Evolutionary conservation across 2,113 vertebrate genomes (phyloP).

Genomic region (Silurus meridionalis): DNA sequence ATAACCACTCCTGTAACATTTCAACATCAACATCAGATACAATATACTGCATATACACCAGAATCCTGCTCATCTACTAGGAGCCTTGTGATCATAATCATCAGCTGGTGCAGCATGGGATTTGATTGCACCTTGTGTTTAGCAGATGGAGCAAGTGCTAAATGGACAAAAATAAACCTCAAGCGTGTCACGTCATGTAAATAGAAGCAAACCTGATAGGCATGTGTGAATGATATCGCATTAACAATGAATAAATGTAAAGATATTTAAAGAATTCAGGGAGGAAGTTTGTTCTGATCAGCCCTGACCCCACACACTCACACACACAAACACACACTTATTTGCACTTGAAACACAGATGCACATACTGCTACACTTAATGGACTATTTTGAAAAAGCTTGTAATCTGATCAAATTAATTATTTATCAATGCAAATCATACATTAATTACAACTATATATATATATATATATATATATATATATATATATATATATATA

Average conservation of each 20-base stretch:
- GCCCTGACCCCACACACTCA: background rate
- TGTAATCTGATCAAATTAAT: too few species aligned
- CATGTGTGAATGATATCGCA: background rate
- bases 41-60: background rate
- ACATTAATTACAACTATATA: too few species aligned
- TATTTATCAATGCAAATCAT: too few species aligned
- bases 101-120: background rate
- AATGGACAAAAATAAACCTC: background rate
- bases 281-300: background rate
- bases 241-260: background rate
- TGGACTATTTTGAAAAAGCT: too few species aligned
- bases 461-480: too few species aligned
- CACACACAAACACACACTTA: background rate
- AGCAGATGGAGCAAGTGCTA: background rate
- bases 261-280: background rate
- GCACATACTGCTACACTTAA: too few species aligned
- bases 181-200: background rate
- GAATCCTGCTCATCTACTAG: background rate
- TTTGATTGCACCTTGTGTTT: background rate
- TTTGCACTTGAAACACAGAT: too few species aligned
- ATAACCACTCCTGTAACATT: background rate
- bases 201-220: slow-evolving; percentile 8
- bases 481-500: too few species aligned
- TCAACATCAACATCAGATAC: background rate
- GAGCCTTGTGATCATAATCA: too few species aligned